Evolutionary conservation across 1,140 invertebrate genomes (phyloP).

Genomic region (Pseudomyrmex gracilis): DNA sequence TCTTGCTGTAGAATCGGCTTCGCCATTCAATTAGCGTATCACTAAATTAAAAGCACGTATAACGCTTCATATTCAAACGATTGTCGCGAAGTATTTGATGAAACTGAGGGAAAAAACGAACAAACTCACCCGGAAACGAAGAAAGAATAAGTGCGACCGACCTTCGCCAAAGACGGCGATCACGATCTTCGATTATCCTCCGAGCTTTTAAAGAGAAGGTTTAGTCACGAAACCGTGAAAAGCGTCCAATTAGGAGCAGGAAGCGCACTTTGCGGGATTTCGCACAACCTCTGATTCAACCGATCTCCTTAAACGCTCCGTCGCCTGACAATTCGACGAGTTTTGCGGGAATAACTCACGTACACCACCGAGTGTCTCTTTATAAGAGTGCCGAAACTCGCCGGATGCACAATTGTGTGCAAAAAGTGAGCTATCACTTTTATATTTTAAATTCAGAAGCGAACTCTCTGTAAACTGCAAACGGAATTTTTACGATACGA

Average conservation of each 20-base stretch:
- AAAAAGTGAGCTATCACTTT: constrained; percentile 38
- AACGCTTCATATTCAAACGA: neutral
- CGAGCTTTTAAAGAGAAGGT: constrained; percentile 60
- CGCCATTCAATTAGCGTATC: neutral
- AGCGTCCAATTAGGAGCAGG: constrained; percentile 76
- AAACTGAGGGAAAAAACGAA: constrained; percentile 2
- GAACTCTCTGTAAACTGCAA: neutral
- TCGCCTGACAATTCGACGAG: constrained; percentile 57
- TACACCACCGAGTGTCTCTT: neutral
- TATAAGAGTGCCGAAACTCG: constrained; percentile 39
- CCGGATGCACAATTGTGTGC: constrained; percentile 44
- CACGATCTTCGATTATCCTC: constrained; percentile 56
- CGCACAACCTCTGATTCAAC: constrained; percentile 69
- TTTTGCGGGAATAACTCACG: constrained; percentile 33
- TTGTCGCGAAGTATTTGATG: constrained; percentile 25
- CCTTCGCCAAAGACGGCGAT: constrained; percentile 63
- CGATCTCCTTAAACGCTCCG: constrained; percentile 71
- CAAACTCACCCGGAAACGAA: constrained; percentile 46
- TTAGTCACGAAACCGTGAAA: constrained; percentile 76
- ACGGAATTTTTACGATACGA: neutral
- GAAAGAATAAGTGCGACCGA: constrained; percentile 47
- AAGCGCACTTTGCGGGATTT: constrained; percentile 54
- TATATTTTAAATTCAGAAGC: neutral
- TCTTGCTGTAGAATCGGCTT: too few species aligned
- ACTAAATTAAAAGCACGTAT: neutral